Percentiles rank a stretch among this genome's conserved stretches.
Conservation (phyloP, 2,888 invertebrate genomes). For the Ennomos fuscantarius region DNA sequence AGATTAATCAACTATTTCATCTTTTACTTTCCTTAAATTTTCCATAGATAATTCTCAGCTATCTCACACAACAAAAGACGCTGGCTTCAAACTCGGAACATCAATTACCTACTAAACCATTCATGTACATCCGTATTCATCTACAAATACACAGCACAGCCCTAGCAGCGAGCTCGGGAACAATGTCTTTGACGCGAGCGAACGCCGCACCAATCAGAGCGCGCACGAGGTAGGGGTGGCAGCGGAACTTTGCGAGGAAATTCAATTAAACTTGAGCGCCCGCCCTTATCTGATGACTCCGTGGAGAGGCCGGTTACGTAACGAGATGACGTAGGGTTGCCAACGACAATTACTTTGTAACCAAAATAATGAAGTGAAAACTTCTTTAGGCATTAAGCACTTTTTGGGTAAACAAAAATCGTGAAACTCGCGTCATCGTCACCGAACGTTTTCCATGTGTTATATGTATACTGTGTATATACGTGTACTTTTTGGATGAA, state of each 20-base stretch:
- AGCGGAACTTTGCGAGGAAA: constrained; percentile 78
- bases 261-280: constrained; percentile 84
- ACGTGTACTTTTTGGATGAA: no score
- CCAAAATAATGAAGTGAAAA: neutral
- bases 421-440: no score
- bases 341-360: neutral
- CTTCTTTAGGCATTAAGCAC: no score
- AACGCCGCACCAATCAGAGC: constrained; percentile 74
- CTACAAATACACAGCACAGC: constrained; percentile 40
- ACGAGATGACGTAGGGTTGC: constrained; percentile 72
- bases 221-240: constrained; percentile 66
- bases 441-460: no score
- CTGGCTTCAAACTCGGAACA: constrained; percentile 31
- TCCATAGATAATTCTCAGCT: neutral
- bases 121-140: constrained; percentile 44
- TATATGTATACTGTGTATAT: no score
- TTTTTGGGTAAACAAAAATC: no score
- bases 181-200: constrained; percentile 74
- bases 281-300: constrained; percentile 81
- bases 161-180: constrained; percentile 54
- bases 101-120: constrained; percentile 41
- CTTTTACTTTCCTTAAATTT: no score
- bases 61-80: constrained; percentile 23
- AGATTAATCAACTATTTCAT: neutral
- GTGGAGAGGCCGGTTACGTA: constrained; percentile 73